These are phyloP conservation scores for Oryzaephilus surinamensis DNA, from an alignment of 1,140 invertebrate species.

Conservation along the genomic window DNA sequence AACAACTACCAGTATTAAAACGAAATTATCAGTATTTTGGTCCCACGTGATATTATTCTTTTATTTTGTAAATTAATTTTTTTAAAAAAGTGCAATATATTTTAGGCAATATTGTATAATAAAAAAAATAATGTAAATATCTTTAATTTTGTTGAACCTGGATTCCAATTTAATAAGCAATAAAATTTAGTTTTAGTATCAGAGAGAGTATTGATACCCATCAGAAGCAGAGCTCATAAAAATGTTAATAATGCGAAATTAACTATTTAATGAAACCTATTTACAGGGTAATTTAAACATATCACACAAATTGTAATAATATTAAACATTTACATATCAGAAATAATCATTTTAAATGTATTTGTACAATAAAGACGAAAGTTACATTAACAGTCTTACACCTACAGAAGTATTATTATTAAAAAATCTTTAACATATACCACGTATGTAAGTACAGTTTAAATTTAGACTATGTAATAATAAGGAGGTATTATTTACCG, in stretches of 20 bases:
- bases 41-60: conserved; percentile 25
- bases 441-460: no score
- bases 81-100: conserved; percentile 22
- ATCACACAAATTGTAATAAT: no score
- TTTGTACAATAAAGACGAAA: no score
- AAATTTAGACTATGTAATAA: no score
- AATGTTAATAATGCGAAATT: conserved; percentile 5
- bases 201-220: conserved; percentile 1
- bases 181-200: conserved; percentile 11
- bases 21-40: conserved; percentile 23
- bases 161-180: conserved; percentile 16
- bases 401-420: no score
- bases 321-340: no score
- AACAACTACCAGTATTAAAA: conserved; percentile 19
- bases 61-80: conserved; percentile 13
- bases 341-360: no score
- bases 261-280: conserved; percentile 4
- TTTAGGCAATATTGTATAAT: conserved; percentile 24
- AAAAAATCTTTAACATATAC: no score
- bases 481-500: no score
- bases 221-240: conserved; percentile 8
- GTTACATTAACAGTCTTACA: no score
- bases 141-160: conserved; percentile 10
- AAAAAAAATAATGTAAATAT: conserved; percentile 9
- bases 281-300: conserved; percentile 16